Evolutionary conservation across 1,140 invertebrate genomes (phyloP), one percentile per base, ranked within the genome.

Genomic region (Drosophila varians): DNA sequence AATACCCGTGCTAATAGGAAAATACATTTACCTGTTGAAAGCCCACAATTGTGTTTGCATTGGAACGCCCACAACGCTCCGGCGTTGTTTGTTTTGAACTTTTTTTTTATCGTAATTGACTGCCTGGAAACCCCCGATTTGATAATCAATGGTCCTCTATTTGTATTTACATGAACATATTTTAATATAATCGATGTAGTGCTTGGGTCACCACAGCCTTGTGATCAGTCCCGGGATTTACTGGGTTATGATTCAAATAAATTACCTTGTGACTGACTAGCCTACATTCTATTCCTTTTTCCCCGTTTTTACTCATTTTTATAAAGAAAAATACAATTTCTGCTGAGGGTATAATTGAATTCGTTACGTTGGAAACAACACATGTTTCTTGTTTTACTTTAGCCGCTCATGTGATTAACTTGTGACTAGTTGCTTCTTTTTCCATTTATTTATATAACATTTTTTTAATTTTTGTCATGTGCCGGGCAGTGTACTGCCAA

Each of bases 91-190:
- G 69, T 66, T 83, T 74, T 71, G 66, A 71, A 58, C 38, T 42
- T 69, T 42, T 18, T 45, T 45, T 61, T 45, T 75, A 65, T 57
- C 23, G 42, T 60, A 72, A 49, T 43, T 57, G 69, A 38, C 53
- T 58, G 55, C 47, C 51, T 58, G 64, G 42, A 75, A 78, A 84
- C 64, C 31, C 79, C 79, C 55, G 68, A 66, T 69, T 84, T 77
- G 79, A 19, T 75, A 43, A 62, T 75, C 42, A 84, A 78, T 84
- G 74, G 70, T 49, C 55, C 5, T 48, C 25, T 36, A 70, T 49
- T 49, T 46, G 40, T 57, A 70, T 70, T 71, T 53, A 48, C 46
- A 69, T 70, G 57, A 70, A 52, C 23, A 57, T n/a, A n/a, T n/a
- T n/a, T n/a, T n/a, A 14, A 57, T 36, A 38, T 28, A 43, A 45